Base-by-base conservation (phyloP, 2,797 vertebrate genomes). In the Helostoma temminkii region DNA sequence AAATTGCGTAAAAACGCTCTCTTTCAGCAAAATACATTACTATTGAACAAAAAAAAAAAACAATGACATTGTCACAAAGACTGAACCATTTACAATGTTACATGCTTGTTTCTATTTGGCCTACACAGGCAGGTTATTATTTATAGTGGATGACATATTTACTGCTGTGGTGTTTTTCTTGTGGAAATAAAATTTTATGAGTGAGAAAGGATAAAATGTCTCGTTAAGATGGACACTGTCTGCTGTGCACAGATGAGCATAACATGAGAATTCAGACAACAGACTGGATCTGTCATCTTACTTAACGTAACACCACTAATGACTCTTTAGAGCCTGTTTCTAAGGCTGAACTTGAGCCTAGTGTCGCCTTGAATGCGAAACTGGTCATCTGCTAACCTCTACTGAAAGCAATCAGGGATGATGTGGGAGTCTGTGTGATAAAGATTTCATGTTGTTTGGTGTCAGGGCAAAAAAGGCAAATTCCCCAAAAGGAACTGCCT, bases 131-230 rank as follows among this genome's bases (percentile, higher is more conserved):
- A 80, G 66, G 60, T 24, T 64, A 74, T 88, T 43, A 80, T 57
- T 89, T 61, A 80, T 21, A 53, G 22, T 19, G 12, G 19, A 4
- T 50, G 84, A 75, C 72, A 70, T 63, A 48, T 88, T 88, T 85
- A 89, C 47, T 52, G 72, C 56, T 50, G 36, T 74, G 67, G 68
- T 74, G 68, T 59, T 71, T 74, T 74, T 79, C 48, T 48, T 57
- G 58, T 4, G 34, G 58, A 59, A 71, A 78, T 83, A 68, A 84
- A 66, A 67, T 73, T 72, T 84, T 74, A 83, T 48, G 61, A 63
- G 47, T 52, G 73, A 66, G 62, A 47, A 45, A 74, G 64, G 64
- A 71, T 53, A 45, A 58, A n/a, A 74, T 74, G 47, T 74, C 45
- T 71, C 55, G 24, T 66, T 49, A 28, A 37, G 58, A 53, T 30